Evolutionary conservation across 2,113 vertebrate genomes (phyloP).

Genomic region (Chrysochloris asiatica): DNA sequence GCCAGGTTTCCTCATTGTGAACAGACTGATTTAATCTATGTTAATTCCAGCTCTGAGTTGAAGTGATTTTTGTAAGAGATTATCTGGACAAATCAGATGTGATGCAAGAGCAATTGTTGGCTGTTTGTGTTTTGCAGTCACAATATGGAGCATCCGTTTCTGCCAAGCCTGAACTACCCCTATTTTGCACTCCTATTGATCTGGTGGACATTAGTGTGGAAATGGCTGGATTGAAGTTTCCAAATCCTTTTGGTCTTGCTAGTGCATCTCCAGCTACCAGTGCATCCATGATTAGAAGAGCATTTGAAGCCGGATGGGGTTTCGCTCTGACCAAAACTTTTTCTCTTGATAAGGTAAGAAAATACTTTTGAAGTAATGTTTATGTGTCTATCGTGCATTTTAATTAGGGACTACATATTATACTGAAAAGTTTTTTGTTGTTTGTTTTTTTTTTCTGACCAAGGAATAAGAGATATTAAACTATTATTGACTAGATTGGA

Average conservation of each 20-base stretch:
- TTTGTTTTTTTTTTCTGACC: too few relatives aligned
- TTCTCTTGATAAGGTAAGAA: slow-evolving; percentile 92
- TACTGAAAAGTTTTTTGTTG: neutral
- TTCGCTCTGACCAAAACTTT: slow-evolving; percentile 97
- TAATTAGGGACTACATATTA: neutral
- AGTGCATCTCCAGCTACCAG: slow-evolving; percentile 94
- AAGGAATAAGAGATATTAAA: neutral
- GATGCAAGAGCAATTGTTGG: neutral
- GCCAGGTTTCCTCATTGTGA: slow-evolving; percentile 9
- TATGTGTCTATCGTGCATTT: neutral
- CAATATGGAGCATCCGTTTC: slow-evolving; percentile 85
- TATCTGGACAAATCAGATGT: neutral
- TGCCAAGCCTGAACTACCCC: slow-evolving; percentile 86
- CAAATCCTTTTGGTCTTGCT: slow-evolving; percentile 95
- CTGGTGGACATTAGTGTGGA: slow-evolving; percentile 93
- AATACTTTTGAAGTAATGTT: neutral
- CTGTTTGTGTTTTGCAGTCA: slow-evolving; percentile 81
- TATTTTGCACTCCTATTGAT: slow-evolving; percentile 92
- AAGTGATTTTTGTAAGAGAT: slow-evolving; percentile 16
- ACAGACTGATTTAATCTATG: neutral
- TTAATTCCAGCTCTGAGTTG: neutral
- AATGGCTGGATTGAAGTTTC: slow-evolving; percentile 91
- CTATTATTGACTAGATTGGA: neutral
- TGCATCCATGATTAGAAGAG: slow-evolving; percentile 94
- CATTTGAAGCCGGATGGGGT: slow-evolving; percentile 94